phyloP scores from a whole-genome alignment of 2,797 vertebrate genomes.

The Dipus sagitta region DNA sequence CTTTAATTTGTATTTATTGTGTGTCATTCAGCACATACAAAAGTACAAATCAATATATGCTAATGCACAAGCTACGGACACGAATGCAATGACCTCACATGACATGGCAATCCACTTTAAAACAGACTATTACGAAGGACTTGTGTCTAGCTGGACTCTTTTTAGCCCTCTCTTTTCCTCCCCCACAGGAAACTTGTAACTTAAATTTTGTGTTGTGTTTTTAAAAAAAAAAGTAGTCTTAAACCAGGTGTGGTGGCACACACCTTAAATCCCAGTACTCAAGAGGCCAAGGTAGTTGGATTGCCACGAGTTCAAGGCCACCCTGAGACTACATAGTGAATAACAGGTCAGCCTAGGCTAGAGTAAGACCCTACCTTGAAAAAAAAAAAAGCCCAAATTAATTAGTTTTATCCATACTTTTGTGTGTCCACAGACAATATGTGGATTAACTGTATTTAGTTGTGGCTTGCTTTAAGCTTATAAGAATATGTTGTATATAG shows the following conservation, averaged over 20 bases:
- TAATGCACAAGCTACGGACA: neutral
- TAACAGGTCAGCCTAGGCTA: too few relatives aligned
- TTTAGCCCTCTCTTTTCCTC: neutral
- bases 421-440: neutral
- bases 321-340: too few relatives aligned
- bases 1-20: neutral
- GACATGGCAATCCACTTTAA: neutral
- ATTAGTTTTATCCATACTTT: neutral
- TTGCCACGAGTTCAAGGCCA: too few relatives aligned
- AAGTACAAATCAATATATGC: neutral
- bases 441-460: too few relatives aligned
- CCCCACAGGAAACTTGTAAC: neutral
- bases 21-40: neutral
- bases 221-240: neutral
- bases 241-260: too few relatives aligned
- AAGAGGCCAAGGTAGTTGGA: too few relatives aligned
- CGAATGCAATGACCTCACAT: rapidly evolving
- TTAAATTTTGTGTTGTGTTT: conserved; percentile 15
- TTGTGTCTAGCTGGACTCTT: neutral
- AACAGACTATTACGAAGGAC: too few relatives aligned
- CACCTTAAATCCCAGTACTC: too few relatives aligned
- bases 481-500: neutral
- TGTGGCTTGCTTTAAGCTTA: neutral
- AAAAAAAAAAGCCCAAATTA: neutral
- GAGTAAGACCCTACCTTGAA: too few relatives aligned